Evolutionary conservation across 2,113 vertebrate species (phyloP), one percentile per base, ranked within the genome.

Genomic region (Lanius ludovicianus): DNA sequence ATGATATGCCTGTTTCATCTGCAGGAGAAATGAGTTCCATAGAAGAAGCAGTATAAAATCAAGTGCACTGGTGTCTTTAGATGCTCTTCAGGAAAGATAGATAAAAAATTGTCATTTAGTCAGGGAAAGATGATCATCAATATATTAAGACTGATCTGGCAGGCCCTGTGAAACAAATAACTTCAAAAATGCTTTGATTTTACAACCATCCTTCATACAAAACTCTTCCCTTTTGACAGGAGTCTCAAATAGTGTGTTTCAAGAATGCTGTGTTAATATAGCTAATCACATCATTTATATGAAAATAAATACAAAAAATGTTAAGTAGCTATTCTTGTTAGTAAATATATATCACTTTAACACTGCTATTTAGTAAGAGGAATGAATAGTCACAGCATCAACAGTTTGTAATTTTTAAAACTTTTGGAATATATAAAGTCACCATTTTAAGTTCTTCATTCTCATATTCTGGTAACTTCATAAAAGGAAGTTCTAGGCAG

Each of bases 401-500:
- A 7, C 17, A n/a, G 23, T 53, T 62, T 53, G 11, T 24, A 12
- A 24, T 73, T 69, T 74, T 62, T 10, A 0, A 1, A 57, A 21
- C n/a, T 68, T 84, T 60, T 84, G 14, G 55, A 73, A 87, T 79
- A 60, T 83, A 41, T 13, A 1, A 89, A 69, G 24, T 73, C 12
- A 11, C 5, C 14, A 11, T 73, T 89, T 88, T 42, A 90, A 90
- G 83, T 73, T 84, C 80, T 87, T 80, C 19, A 2, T 94, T 92
- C 75, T 87, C 42, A 70, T 71, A 69, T 87, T 85, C 87, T 87
- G 53, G 69, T 92, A 95, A 96, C 90, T 97, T 98, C 96, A 95
- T 95, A 87, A 97, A 97, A 96, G 92, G 96, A 97, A 98, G 83
- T 97, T 97, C 97, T 94, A 96, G 87, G 89, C 93, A 97, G 95